A percentile compares a stretch with the other conserved stretches of the same genome.
Evolutionary conservation across 23 tunicate species (phyloP).

Genomic region (Botrylloides violaceus): DNA sequence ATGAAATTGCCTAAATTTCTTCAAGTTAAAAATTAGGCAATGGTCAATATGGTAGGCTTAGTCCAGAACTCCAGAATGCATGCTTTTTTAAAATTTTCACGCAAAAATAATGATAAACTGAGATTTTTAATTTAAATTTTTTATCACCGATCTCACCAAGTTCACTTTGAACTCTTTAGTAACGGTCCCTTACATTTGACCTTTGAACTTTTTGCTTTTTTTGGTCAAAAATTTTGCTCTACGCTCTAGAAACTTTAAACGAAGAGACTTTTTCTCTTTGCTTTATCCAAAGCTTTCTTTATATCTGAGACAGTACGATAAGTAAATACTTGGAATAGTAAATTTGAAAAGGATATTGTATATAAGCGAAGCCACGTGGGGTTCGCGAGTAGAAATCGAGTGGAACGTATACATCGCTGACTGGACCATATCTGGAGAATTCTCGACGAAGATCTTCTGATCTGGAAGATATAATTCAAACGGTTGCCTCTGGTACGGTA

Average conservation of each 20-base stretch:
- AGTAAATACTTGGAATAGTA: neutral
- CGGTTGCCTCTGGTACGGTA: too few relatives aligned
- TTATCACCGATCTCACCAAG: neutral
- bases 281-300: slow-evolving; percentile 17
- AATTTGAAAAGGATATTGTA: slow-evolving; percentile 89
- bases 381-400: slow-evolving; percentile 81
- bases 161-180: neutral
- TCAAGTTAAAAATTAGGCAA: too few relatives aligned
- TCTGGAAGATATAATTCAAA: slow-evolving; percentile 48
- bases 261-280: slow-evolving; percentile 14
- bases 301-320: neutral
- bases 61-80: too few relatives aligned
- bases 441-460: slow-evolving; percentile 94
- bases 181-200: neutral
- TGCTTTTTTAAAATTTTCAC: too few relatives aligned
- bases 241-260: too few relatives aligned
- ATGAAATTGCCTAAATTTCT: too few relatives aligned
- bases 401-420: slow-evolving; percentile 95
- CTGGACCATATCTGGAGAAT: slow-evolving; percentile 71
- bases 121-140: too few relatives aligned
- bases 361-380: slow-evolving; percentile 97
- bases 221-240: too few relatives aligned
- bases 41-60: too few relatives aligned
- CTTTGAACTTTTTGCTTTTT: neutral
- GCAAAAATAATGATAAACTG: too few relatives aligned